Evolutionary conservation across 2,888 invertebrate species (phyloP).

Genomic region (Cinara cedri): DNA sequence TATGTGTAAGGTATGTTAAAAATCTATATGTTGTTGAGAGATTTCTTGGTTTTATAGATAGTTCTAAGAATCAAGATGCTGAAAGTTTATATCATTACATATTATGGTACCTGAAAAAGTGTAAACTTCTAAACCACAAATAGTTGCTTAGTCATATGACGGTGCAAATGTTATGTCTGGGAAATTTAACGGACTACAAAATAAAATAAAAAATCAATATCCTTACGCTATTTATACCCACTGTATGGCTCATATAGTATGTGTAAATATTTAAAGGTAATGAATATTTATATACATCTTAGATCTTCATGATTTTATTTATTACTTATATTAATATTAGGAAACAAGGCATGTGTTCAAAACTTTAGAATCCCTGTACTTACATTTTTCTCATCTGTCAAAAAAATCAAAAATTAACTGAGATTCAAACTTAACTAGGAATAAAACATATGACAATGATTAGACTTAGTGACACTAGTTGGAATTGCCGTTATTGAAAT

Average conservation of each 20-base stretch:
- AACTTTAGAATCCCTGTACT: neutral
- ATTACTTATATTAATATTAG: constrained; percentile 11
- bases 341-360: constrained; percentile 4
- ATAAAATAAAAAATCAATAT: constrained; percentile 4
- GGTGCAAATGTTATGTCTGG: constrained; percentile 7
- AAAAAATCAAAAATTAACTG: constrained; percentile 1
- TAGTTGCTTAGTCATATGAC: neutral
- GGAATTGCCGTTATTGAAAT: no score
- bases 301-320: constrained; percentile 11
- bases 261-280: constrained; percentile 14
- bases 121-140: no score
- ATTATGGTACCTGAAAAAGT: no score
- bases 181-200: constrained; percentile 11
- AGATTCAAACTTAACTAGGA: neutral
- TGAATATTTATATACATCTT: constrained; percentile 12
- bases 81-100: no score
- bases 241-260: no score
- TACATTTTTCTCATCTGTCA: neutral
- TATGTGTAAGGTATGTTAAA: no score
- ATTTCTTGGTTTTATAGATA: no score
- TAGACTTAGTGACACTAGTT: no score
- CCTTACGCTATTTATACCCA: no score
- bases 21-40: no score
- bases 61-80: no score
- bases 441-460: constrained; percentile 3